These are phyloP conservation scores for Zosterops pallidus DNA, from an alignment of 2,113 vertebrate genomes.

Conservation along the genomic window DNA sequence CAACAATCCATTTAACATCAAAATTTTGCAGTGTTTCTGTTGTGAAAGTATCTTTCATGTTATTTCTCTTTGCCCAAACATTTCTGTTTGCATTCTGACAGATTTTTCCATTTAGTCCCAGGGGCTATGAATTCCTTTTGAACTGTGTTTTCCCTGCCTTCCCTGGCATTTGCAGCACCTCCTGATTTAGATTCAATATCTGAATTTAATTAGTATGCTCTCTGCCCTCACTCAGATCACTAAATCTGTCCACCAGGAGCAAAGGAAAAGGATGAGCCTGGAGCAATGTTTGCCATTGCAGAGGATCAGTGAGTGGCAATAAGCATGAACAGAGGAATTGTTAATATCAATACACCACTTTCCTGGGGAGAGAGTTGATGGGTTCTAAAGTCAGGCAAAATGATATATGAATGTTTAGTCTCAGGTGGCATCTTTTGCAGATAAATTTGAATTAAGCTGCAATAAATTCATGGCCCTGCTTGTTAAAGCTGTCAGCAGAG, in stretches of 20 bases:
- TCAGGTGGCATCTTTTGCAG: slow-evolving; percentile 37
- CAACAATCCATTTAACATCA: not conserved
- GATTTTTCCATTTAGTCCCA: not conserved
- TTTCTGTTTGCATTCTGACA: not conserved
- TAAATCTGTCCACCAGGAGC: not conserved
- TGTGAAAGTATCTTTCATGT: not conserved
- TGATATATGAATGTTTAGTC: not conserved
- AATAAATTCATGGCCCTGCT: slow-evolving; percentile 14
- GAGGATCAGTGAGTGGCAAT: not conserved
- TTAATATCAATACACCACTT: not conserved
- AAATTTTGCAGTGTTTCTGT: not conserved
- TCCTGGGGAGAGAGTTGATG: not conserved
- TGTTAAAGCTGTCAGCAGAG: slow-evolving; percentile 5
- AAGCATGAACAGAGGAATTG: not conserved
- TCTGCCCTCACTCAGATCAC: not conserved
- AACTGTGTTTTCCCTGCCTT: not conserved
- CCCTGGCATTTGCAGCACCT: not conserved
- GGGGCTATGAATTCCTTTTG: not conserved
- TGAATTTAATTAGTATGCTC: slow-evolving; percentile 49
- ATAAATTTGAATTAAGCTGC: not conserved
- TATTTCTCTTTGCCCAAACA: not conserved
- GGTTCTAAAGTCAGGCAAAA: not conserved
- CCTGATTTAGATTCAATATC: not conserved
- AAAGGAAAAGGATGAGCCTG: slow-evolving; percentile 14
- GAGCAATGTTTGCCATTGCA: not conserved